Base-by-base conservation (phyloP, 2,888 invertebrate species). In the Cremastinae sp. region DNA sequence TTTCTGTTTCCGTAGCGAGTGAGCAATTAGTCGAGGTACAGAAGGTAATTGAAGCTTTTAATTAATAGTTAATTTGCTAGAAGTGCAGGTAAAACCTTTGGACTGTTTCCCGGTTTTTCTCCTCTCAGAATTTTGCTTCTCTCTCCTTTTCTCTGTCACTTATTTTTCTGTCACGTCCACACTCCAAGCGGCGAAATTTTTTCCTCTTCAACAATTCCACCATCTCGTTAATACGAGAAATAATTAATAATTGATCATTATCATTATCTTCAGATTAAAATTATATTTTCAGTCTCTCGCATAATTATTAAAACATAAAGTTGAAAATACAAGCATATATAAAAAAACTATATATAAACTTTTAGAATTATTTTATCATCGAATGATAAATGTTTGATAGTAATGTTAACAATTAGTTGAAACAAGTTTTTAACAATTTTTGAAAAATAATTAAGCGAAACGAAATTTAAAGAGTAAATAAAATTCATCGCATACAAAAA, bases 41-140 rank as follows among this genome's bases (percentile, higher is more conserved):
- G 77, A 9, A 14, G 18, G 85, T 83, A 83, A 86, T 87, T 83
- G 84, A 41, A 85, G 84, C 83, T 84, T 84, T 85, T 84, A 86
- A 87, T 86, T 85, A 86, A 84, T 85, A 84, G 85, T 84, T 86
- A 88, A 88, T 88, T 88, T 87, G 87, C 86, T 78, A 65, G 70
- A 70, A 35, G 53, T 12, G 18, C 49, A 47, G 49, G 37, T 12
- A 18, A 20, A 39, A 39, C 18, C 41, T 10, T 20, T 41, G 22
- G 28, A 18, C 64, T 14, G 9, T 28, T 56, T 56, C 64, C 45
- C 59, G 65, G 62, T 58, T 56, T 45, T 28, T 39, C 56, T 58
- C 53, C 49, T 16, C 37, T 51, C 12, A 53, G 22, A n/a, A 16
- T 69, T 61, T 71, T 74, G 74, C 71, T 68, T 58, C n/a, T 18